phyloP scores from a whole-genome alignment of 2,113 vertebrate genomes.

The Montifringilla adamsi region DNA sequence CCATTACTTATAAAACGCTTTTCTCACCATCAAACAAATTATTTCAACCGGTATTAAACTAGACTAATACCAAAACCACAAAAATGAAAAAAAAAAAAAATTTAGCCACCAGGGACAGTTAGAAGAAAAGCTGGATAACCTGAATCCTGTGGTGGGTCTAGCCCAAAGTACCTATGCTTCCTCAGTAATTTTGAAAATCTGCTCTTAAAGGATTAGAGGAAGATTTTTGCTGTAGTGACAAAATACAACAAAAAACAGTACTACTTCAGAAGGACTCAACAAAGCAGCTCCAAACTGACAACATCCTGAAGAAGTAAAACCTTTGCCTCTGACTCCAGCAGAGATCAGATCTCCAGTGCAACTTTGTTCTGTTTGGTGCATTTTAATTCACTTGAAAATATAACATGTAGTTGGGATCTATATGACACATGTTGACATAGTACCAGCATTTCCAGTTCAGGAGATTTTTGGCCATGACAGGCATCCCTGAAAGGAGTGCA shows the following conservation, averaged over 20 bases:
- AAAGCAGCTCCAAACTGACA: not conserved
- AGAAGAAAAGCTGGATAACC: not conserved
- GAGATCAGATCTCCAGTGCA: not conserved
- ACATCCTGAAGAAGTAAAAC: not conserved
- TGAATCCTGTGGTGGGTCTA: not conserved
- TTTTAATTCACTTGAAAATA: not conserved
- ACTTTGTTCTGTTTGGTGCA: not conserved
- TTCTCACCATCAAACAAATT: not conserved
- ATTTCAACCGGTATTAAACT: not conserved
- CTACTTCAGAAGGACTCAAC: not conserved
- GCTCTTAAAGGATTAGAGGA: not conserved
- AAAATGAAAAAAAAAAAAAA: not conserved
- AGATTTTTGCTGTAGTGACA: not conserved
- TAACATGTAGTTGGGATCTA: not conserved
- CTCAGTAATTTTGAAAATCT: not conserved
- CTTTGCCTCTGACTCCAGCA: not conserved
- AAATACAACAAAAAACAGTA: not conserved
- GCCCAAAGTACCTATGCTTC: not conserved
- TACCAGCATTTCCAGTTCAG: not conserved
- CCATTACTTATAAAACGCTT: not conserved
- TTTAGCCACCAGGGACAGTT: not conserved
- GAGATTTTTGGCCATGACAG: not conserved
- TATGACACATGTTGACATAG: not conserved
- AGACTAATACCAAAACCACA: not conserved
- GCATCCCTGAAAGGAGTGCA: not conserved